phyloP scores from a whole-genome alignment of 2,113 vertebrate genomes.

The Podarcis raffonei region DNA sequence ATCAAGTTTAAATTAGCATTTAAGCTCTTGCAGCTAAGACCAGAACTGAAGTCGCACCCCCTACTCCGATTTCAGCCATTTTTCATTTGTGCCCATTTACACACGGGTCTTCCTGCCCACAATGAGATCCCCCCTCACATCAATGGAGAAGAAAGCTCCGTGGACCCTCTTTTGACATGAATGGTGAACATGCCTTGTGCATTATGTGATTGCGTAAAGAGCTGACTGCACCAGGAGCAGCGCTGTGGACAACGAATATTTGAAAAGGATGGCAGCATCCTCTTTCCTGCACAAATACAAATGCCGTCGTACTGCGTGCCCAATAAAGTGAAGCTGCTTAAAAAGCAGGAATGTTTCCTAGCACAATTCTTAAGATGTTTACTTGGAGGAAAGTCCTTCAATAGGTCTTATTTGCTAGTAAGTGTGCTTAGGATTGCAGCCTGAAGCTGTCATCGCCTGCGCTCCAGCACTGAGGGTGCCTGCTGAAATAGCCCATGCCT shows the following conservation, averaged over 20 bases:
- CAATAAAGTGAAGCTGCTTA: neutral
- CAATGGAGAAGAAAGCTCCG: neutral
- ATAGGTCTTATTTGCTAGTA: neutral
- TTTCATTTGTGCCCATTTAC: neutral
- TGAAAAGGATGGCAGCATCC: neutral
- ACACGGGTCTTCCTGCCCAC: neutral
- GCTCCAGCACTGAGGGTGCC: neutral
- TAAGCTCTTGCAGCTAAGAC: neutral
- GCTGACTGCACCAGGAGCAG: neutral
- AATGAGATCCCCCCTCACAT: neutral
- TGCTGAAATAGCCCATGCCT: neutral
- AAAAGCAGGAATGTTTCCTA: neutral
- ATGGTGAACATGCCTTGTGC: neutral
- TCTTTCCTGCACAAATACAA: rapidly evolving
- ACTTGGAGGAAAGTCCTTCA: neutral
- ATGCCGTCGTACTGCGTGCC: neutral
- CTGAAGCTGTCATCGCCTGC: neutral
- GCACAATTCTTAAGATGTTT: neutral
- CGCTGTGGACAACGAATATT: rapidly evolving
- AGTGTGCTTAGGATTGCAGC: neutral
- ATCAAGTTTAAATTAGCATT: neutral
- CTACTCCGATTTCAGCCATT: neutral
- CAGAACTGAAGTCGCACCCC: neutral
- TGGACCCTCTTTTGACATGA: neutral
- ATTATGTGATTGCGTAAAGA: neutral